Evolutionary conservation across 37 sponge, comb jelly and placozoan species (phyloP).

Genomic region (Geodia barretti): DNA sequence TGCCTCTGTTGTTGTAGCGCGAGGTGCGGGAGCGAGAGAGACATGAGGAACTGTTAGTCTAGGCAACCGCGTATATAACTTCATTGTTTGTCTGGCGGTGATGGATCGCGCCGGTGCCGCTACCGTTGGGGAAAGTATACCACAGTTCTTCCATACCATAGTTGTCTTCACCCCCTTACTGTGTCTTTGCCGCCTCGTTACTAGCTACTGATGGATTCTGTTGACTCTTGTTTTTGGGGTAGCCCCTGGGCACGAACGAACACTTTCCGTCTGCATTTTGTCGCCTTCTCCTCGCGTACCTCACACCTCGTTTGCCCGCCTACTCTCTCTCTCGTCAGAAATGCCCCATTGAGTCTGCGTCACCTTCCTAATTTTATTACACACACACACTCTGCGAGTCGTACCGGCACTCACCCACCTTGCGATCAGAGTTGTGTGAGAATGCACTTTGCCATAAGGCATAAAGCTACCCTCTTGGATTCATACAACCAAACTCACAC

Average conservation of each 20-base stretch:
- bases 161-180: not conserved
- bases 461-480: too few relatives aligned
- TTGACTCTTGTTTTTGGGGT: not conserved
- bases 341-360: too few relatives aligned
- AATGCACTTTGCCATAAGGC: too few relatives aligned
- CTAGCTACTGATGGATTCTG: not conserved
- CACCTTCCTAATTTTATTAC: too few relatives aligned
- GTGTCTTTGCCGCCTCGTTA: not conserved
- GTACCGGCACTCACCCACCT: too few relatives aligned
- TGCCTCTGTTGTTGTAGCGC: not conserved
- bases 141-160: not conserved
- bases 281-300: not conserved
- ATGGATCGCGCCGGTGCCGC: not conserved
- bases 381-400: too few relatives aligned
- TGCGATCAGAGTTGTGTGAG: too few relatives aligned
- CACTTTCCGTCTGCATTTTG: not conserved
- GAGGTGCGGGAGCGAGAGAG: not conserved
- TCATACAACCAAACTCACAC: too few relatives aligned
- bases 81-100: not conserved
- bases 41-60: not conserved
- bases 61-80: not conserved
- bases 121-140: not conserved
- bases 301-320: not conserved
- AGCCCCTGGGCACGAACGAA: not conserved
- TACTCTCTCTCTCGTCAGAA: not conserved